Percentiles rank a stretch among this genome's conserved stretches.
phyloP scores from a whole-genome alignment of 35 echinoderm and acorn worm genomes.

The Hemicentrotus pulcherrimus region DNA sequence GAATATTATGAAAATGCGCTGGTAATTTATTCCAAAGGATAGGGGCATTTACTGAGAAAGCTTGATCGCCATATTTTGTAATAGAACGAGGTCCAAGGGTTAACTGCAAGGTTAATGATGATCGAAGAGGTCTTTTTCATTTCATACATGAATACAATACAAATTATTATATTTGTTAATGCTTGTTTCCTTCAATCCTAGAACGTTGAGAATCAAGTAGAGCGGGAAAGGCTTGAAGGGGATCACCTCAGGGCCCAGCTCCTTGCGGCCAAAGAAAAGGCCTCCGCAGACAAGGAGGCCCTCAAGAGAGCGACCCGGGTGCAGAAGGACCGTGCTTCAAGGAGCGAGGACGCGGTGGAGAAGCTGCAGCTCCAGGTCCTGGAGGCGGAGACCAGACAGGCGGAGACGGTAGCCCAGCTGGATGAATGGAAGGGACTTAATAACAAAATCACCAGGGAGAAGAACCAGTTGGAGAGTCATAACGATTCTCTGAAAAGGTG shows the following conservation, averaged over 20 bases:
- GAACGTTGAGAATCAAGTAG: constrained; percentile 87
- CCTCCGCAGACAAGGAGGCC: constrained; percentile 86
- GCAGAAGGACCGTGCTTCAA: constrained; percentile 85
- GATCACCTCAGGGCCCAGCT: constrained; percentile 83
- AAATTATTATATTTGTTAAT: not conserved
- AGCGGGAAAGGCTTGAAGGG: constrained; percentile 84
- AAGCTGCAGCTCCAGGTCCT: constrained; percentile 76
- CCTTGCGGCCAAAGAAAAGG: constrained; percentile 85
- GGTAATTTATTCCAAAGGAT: too few species aligned
- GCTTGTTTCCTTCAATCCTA: not conserved
- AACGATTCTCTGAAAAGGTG: constrained; percentile 49
- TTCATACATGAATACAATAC: not conserved
- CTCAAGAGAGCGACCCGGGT: constrained; percentile 96
- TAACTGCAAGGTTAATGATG: too few species aligned
- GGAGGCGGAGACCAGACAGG: constrained; percentile 72
- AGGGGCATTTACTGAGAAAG: too few species aligned
- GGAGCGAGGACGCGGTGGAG: constrained; percentile 95
- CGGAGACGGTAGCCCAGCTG: constrained; percentile 42
- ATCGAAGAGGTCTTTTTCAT: too few species aligned
- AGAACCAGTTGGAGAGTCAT: constrained; percentile 68
- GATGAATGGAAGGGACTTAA: constrained; percentile 71
- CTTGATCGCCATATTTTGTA: too few species aligned
- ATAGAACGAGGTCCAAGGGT: too few species aligned
- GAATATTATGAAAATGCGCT: too few species aligned
- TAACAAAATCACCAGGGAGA: constrained; percentile 65